These are phyloP conservation scores for Chloebia gouldiae DNA, from an alignment of 2,113 vertebrate species.

Conservation along the genomic window DNA sequence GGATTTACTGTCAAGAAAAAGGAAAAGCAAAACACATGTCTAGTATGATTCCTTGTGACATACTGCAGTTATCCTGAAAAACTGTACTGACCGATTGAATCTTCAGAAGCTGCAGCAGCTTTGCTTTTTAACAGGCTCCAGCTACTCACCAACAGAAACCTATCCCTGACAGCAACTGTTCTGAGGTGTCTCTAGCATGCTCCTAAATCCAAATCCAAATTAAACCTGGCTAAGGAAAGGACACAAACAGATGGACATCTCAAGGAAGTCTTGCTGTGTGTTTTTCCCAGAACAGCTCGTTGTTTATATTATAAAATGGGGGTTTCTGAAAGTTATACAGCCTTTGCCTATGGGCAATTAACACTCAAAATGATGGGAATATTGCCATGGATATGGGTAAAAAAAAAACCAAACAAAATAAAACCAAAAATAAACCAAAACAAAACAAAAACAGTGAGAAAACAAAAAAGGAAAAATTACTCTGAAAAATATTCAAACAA, in stretches of 20 bases:
- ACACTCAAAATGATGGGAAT: not conserved
- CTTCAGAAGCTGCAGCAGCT: not conserved
- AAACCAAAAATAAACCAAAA: too few relatives aligned
- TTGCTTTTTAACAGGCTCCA: not conserved
- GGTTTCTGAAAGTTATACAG: not conserved
- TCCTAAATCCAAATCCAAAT: not conserved
- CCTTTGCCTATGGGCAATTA: not conserved
- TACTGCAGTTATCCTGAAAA: not conserved
- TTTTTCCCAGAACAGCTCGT: not conserved
- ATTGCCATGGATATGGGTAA: not conserved
- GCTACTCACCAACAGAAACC: not conserved
- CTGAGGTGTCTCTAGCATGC: not conserved
- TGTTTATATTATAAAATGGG: not conserved
- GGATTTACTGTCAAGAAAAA: not conserved
- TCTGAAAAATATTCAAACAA: not conserved
- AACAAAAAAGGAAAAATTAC: not conserved
- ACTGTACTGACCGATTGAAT: accelerated
- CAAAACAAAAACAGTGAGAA: not conserved
- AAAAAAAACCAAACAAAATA: too few relatives aligned
- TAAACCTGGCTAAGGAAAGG: not conserved
- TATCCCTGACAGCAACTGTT: not conserved
- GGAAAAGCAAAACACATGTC: not conserved
- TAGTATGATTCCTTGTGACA: not conserved
- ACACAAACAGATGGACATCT: not conserved
- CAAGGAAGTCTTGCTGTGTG: not conserved